phyloP scores from a whole-genome alignment of 2,797 vertebrate genomes.

The Sibirionetta formosa region DNA sequence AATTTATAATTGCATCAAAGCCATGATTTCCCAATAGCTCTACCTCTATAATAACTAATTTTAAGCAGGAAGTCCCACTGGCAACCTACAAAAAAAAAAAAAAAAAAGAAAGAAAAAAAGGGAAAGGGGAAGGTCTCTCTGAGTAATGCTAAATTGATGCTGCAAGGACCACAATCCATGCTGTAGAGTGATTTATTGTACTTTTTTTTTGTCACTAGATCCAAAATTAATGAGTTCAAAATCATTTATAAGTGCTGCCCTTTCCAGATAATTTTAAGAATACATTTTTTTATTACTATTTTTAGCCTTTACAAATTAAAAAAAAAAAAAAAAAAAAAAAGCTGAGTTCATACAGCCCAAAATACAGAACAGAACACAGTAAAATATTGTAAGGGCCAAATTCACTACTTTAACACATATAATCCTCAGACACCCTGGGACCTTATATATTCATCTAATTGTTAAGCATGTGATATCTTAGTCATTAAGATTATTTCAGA shows the following conservation, averaged over 20 bases:
- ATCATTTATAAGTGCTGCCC: not conserved
- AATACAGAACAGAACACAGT: not conserved
- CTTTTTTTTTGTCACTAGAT: not conserved
- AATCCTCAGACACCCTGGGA: not conserved
- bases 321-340: not conserved
- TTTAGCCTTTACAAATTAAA: not conserved
- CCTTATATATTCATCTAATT: not conserved
- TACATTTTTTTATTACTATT: rapidly evolving
- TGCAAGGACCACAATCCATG: not conserved
- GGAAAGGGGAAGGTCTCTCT: too few species aligned
- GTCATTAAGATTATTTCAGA: not conserved
- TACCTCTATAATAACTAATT: slow-evolving; percentile 31
- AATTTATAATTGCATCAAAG: slow-evolving; percentile 47
- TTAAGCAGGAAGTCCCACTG: not conserved
- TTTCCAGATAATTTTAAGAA: not conserved
- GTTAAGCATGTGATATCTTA: not conserved
- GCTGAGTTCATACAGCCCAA: not conserved
- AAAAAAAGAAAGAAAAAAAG: too few species aligned
- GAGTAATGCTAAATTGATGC: not conserved
- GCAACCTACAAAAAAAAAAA: not conserved
- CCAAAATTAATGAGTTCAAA: not conserved
- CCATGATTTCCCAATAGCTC: slow-evolving; percentile 22
- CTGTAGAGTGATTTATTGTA: not conserved
- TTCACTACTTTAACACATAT: not conserved
- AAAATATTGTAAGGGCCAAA: not conserved